These are phyloP conservation scores for Oscheius sp. DNA, from an alignment of 2,888 invertebrate species.

Conservation along the genomic window DNA sequence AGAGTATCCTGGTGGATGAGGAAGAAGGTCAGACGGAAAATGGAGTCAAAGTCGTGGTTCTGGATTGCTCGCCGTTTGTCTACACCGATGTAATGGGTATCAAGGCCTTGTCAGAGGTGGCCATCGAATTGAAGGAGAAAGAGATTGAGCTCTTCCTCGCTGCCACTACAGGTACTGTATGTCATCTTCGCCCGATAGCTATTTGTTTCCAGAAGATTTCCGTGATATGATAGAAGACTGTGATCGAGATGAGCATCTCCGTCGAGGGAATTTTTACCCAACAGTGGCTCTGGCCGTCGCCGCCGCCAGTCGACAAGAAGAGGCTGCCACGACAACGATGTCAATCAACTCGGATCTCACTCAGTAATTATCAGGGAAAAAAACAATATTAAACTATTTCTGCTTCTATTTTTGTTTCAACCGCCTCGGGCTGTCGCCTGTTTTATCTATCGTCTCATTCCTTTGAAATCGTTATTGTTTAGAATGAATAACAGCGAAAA, in stretches of 20 bases:
- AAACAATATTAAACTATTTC: not conserved
- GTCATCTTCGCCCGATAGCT: too few species aligned
- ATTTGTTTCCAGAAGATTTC: not conserved
- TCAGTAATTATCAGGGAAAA: not conserved
- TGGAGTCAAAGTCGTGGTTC: not conserved
- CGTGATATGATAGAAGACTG: slow-evolving; percentile 7
- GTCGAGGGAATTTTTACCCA: slow-evolving; percentile 2
- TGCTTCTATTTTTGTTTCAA: too few species aligned
- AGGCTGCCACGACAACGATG: not conserved
- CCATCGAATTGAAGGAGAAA: not conserved
- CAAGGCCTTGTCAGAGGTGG: not conserved
- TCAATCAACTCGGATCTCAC: not conserved
- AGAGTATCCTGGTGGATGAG: not conserved
- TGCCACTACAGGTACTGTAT: not conserved
- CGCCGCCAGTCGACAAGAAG: not conserved
- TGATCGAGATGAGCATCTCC: not conserved
- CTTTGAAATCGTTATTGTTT: not conserved
- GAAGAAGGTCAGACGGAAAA: not conserved
- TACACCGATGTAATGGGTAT: slow-evolving; percentile 32
- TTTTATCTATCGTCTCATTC: not conserved
- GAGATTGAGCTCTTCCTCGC: slow-evolving; percentile 3
- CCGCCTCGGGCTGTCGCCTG: too few species aligned
- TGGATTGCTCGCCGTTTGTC: slow-evolving; percentile 30
- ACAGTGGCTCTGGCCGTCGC: slow-evolving; percentile 13
- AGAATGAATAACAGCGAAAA: not conserved